Conservation (phyloP, 2,888 invertebrate genomes). For the Acrobasis suavella region DNA sequence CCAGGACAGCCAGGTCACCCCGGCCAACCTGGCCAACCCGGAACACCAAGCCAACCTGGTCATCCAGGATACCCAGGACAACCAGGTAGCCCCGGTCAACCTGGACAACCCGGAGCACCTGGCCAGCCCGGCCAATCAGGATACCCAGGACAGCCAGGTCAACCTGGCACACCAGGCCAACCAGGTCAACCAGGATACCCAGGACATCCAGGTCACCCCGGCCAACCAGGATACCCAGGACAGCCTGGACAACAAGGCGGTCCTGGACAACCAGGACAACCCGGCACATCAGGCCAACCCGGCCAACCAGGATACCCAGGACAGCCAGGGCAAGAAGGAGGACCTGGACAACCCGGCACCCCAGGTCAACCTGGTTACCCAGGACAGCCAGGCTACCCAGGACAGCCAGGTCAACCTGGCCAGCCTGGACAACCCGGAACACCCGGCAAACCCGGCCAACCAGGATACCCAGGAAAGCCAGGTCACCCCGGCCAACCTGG, state of each 20-base stretch:
- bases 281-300: conserved; percentile 43
- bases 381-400: conserved; percentile 33
- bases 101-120: conserved; percentile 54
- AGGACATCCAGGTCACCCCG: conserved; percentile 51
- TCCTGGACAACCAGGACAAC: conserved; percentile 45
- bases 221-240: conserved; percentile 37
- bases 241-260: conserved; percentile 25
- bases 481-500: too few species aligned
- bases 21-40: conserved; percentile 47
- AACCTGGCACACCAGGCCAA: conserved; percentile 27
- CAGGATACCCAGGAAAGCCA: conserved; percentile 24
- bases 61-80: conserved; percentile 48
- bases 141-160: conserved; percentile 41
- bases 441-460: conserved; percentile 37
- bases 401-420: conserved; percentile 36
- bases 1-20: conserved; percentile 35
- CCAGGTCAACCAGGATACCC: conserved; percentile 32
- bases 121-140: conserved; percentile 34
- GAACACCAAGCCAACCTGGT: conserved; percentile 40
- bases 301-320: conserved; percentile 33
- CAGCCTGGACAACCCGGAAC: conserved; percentile 19
- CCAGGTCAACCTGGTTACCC: conserved; percentile 34
- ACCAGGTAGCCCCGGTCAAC: conserved; percentile 41
- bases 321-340: conserved; percentile 32
- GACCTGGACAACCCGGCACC: conserved; percentile 38